These are phyloP conservation scores for Neocrepidodera transversa DNA, from an alignment of 2,888 invertebrate genomes.

Conservation along the genomic window DNA sequence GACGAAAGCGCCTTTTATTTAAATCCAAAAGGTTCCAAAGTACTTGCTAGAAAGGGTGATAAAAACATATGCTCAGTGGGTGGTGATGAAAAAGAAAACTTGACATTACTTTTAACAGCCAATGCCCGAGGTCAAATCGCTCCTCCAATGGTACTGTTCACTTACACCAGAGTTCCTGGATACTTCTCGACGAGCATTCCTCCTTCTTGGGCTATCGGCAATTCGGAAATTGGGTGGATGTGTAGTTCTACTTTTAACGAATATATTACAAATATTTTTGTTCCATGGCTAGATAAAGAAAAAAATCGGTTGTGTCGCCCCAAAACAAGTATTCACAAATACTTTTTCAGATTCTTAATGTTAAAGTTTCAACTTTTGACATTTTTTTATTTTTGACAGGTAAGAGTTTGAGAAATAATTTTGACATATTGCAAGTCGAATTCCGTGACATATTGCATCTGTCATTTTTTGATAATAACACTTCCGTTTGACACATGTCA, in stretches of 20 bases:
- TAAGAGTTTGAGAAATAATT: too few species aligned
- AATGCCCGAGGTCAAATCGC: slow-evolving; percentile 44
- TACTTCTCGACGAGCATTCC: slow-evolving; percentile 42
- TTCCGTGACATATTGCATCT: too few species aligned
- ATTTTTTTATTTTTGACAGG: too few species aligned
- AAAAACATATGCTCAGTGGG: slow-evolving; percentile 45
- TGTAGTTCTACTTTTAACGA: slow-evolving; percentile 56
- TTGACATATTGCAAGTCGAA: too few species aligned
- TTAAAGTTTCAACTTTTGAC: too few species aligned
- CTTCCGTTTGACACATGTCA: too few species aligned
- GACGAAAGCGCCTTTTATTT: slow-evolving; percentile 56
- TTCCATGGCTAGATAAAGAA: slow-evolving; percentile 40
- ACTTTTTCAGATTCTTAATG: too few species aligned
- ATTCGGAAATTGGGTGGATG: slow-evolving; percentile 57
- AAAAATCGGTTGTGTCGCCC: too few species aligned
- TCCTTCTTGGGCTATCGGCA: slow-evolving; percentile 46
- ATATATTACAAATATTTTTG: slow-evolving; percentile 55
- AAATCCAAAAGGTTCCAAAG: too few species aligned
- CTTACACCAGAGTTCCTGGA: slow-evolving; percentile 49
- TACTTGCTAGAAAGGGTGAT: slow-evolving; percentile 49
- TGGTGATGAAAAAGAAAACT: slow-evolving; percentile 47
- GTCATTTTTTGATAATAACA: too few species aligned
- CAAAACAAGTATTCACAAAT: too few species aligned
- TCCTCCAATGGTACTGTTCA: slow-evolving; percentile 45
- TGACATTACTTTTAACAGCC: slow-evolving; percentile 44